These are phyloP conservation scores for Sitobion miscanthi DNA, from an alignment of 1,140 invertebrate genomes.

Conservation along the genomic window DNA sequence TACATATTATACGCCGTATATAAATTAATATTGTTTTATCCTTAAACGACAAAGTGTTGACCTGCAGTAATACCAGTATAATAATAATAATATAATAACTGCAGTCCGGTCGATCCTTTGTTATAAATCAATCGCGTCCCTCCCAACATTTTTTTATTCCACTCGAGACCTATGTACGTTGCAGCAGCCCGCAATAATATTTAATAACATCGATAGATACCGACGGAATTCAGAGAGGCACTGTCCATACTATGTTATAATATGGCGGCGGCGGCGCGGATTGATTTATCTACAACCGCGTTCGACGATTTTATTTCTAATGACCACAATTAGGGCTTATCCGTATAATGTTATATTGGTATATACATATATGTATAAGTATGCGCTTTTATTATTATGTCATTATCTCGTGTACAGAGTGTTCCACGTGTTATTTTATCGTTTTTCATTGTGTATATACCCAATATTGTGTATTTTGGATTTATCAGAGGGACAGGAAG, in stretches of 20 bases:
- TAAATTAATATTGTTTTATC: not conserved
- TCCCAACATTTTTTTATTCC: not conserved
- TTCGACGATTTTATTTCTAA: conserved; percentile 13
- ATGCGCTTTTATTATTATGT: conserved; percentile 4
- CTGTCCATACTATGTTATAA: not conserved
- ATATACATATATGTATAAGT: not conserved
- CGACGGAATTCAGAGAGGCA: not conserved
- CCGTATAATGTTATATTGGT: not conserved
- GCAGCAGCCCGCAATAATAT: not conserved
- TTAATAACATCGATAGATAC: conserved; percentile 23
- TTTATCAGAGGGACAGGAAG: not conserved
- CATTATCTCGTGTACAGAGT: not conserved
- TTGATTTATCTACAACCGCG: not conserved
- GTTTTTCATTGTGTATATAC: not conserved
- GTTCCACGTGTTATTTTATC: not conserved
- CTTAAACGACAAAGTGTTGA: conserved; percentile 26
- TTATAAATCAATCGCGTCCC: conserved; percentile 30
- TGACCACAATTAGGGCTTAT: not conserved
- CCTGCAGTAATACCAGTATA: not conserved
- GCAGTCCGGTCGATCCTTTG: not conserved
- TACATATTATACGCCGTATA: not conserved
- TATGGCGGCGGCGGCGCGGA: no score
- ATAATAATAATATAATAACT: conserved; percentile 9
- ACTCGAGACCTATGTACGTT: not conserved
- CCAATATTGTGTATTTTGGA: not conserved